Percentiles rank a stretch among this genome's conserved stretches.
phyloP scores from a whole-genome alignment of 64 coral and sea anemone species.

The Montipora cactus region DNA sequence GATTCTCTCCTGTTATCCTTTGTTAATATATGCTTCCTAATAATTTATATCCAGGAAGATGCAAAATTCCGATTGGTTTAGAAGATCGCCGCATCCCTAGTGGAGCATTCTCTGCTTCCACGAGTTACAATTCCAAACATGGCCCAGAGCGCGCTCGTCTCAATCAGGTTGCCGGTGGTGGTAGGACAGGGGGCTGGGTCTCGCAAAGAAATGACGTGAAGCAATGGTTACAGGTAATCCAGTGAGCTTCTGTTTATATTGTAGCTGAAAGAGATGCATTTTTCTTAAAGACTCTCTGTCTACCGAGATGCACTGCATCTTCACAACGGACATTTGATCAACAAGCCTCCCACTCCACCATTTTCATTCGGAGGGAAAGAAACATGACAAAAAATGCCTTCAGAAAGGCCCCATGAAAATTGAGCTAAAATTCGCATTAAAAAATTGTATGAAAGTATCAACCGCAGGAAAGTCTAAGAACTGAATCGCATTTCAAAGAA shows the following conservation, averaged over 20 bases:
- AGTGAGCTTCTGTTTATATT: not conserved
- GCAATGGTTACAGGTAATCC: constrained; percentile 60
- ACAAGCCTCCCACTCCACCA: too few species aligned
- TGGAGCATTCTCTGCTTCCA: constrained; percentile 74
- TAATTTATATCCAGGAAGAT: constrained; percentile 24
- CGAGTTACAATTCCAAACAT: constrained; percentile 71
- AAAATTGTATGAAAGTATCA: too few species aligned
- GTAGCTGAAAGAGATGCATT: not conserved
- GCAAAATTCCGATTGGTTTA: constrained; percentile 72
- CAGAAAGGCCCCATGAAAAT: too few species aligned
- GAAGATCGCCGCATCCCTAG: constrained; percentile 84
- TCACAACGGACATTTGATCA: too few species aligned
- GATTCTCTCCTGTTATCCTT: not conserved
- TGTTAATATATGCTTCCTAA: not conserved
- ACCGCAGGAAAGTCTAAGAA: too few species aligned
- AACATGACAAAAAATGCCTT: too few species aligned
- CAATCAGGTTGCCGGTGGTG: constrained; percentile 23
- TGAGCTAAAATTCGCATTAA: too few species aligned
- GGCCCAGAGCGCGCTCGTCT: constrained; percentile 67
- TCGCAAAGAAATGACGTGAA: constrained; percentile 33
- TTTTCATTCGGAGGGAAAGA: too few species aligned
- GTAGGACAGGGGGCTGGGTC: constrained; percentile 50
- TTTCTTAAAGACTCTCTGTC: not conserved
- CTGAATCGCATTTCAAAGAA: too few species aligned
- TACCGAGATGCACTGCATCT: too few species aligned